Percentiles rank a stretch among this genome's conserved stretches.
phyloP scores from a whole-genome alignment of 1,140 invertebrate species.

The Cheumatopsyche charites region DNA sequence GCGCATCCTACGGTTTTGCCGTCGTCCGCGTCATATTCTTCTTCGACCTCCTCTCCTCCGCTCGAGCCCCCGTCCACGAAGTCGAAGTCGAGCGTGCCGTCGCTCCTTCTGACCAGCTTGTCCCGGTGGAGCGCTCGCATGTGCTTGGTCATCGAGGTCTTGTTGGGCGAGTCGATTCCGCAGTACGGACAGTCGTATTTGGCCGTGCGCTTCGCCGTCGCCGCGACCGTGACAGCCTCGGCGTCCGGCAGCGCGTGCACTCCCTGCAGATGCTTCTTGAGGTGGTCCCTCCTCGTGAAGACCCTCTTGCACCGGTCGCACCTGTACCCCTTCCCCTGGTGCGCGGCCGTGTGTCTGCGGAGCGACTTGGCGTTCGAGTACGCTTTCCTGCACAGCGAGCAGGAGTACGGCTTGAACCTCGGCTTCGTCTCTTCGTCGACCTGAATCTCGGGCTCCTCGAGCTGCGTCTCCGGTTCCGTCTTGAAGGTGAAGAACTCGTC shows the following conservation, averaged over 20 bases:
- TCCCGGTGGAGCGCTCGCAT: constrained; percentile 38
- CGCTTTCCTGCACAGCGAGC: constrained; percentile 52
- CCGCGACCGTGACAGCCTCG: not conserved
- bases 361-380: constrained; percentile 55
- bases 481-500: constrained; percentile 31
- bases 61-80: not conserved
- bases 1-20: constrained; percentile 17
- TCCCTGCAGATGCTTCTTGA: constrained; percentile 42
- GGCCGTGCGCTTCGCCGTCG: not conserved
- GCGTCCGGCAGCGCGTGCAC: not conserved
- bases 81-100: not conserved
- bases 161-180: constrained; percentile 39
- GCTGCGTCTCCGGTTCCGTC: constrained; percentile 28
- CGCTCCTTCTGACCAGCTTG: constrained; percentile 39
- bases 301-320: constrained; percentile 55
- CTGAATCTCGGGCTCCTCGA: not conserved
- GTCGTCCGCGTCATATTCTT: constrained; percentile 14
- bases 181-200: constrained; percentile 35
- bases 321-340: constrained; percentile 54
- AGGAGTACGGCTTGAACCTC: constrained; percentile 43
- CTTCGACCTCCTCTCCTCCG: constrained; percentile 12
- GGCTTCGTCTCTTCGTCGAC: not conserved
- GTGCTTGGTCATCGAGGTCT: constrained; percentile 39
- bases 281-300: constrained; percentile 56
- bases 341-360: constrained; percentile 51